Conservation (phyloP, 2,888 invertebrate species). For the Chloroclystis v-ata region DNA sequence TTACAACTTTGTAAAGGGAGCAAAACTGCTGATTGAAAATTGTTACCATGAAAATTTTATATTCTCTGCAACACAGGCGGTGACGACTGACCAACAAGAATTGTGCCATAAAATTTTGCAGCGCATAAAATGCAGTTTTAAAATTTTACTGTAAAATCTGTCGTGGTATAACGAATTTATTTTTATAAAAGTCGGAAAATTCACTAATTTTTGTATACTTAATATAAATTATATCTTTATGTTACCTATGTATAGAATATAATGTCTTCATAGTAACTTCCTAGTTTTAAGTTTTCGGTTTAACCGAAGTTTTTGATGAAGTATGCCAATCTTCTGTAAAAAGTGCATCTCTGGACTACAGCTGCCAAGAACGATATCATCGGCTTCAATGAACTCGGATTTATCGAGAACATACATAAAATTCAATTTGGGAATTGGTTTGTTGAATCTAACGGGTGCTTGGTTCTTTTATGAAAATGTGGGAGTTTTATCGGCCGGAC, state of each 20-base stretch:
- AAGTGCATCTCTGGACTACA: conserved; percentile 3
- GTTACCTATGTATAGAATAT: too few relatives aligned
- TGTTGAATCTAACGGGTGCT: background rate
- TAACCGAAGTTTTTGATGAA: conserved; percentile 4
- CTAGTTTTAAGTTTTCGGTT: conserved; percentile 9
- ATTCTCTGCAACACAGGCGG: conserved; percentile 4
- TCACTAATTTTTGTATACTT: too few relatives aligned
- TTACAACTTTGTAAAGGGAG: background rate
- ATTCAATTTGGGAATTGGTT: background rate
- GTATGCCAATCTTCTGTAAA: conserved; percentile 10
- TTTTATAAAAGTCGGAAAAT: too few relatives aligned
- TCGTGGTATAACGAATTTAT: too few relatives aligned
- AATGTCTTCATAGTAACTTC: too few relatives aligned
- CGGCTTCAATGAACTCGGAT: conserved; percentile 6
- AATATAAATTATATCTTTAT: too few relatives aligned
- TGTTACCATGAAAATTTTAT: conserved; percentile 3
- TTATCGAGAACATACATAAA: conserved; percentile 1
- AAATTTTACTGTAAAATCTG: too few relatives aligned
- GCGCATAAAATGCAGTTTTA: conserved; percentile 17
- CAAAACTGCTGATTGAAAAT: background rate
- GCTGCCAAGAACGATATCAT: conserved; percentile 6
- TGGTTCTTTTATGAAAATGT: background rate
- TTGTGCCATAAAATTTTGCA: conserved; percentile 12
- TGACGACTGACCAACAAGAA: conserved; percentile 4
- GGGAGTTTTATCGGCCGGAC: background rate